These are phyloP conservation scores for Tribolium freemani DNA, from an alignment of 2,888 invertebrate species.

Conservation along the genomic window DNA sequence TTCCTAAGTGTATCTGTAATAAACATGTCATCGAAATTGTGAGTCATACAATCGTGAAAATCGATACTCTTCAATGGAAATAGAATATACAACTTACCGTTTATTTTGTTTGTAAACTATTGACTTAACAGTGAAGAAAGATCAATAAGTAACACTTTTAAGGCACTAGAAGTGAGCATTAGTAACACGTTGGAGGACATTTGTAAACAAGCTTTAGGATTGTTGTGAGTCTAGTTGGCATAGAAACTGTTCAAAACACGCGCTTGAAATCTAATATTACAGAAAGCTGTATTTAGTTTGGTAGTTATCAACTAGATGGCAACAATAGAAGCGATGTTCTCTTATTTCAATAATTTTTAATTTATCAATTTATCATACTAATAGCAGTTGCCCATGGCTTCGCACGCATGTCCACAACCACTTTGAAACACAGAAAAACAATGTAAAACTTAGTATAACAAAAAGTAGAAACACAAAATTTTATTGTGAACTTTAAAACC, in stretches of 20 bases:
- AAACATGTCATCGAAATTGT: neutral
- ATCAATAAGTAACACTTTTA: slow-evolving; percentile 36
- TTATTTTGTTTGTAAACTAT: slow-evolving; percentile 39
- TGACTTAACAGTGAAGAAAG: slow-evolving; percentile 43
- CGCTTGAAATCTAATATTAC: neutral
- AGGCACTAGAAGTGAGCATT: slow-evolving; percentile 6
- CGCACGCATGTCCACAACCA: too few species aligned
- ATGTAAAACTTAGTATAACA: too few species aligned
- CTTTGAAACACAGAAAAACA: too few species aligned
- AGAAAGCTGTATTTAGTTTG: neutral
- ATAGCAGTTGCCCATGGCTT: too few species aligned
- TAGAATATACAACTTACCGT: slow-evolving; percentile 17
- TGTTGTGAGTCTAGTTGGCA: slow-evolving; percentile 50
- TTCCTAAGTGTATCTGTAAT: neutral
- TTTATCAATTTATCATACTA: too few species aligned
- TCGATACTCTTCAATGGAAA: slow-evolving; percentile 7
- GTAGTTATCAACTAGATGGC: too few species aligned
- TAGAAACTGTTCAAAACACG: slow-evolving; percentile 2
- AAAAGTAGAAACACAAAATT: too few species aligned
- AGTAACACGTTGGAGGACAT: slow-evolving; percentile 43
- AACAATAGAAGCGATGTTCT: too few species aligned
- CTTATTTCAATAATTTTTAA: too few species aligned
- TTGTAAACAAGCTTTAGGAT: slow-evolving; percentile 52
- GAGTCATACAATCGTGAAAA: neutral
- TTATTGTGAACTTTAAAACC: too few species aligned